phyloP scores from a whole-genome alignment of 53 echinoderm and acorn worm genomes.

The Actinopyga echinites region DNA sequence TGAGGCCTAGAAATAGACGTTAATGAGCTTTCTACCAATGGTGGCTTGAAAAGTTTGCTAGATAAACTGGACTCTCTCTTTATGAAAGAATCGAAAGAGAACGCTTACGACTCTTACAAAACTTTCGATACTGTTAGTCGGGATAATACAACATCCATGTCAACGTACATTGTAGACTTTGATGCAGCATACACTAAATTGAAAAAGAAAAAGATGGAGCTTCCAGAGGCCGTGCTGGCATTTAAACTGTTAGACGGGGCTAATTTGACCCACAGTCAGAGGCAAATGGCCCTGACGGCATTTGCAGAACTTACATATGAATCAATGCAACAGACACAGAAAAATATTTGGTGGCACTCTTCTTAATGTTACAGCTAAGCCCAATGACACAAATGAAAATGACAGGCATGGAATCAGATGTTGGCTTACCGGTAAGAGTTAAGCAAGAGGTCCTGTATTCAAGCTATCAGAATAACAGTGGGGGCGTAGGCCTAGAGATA shows the following conservation, averaged over 20 bases:
- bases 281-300: slow-evolving; percentile 5
- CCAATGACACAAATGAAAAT: too few relatives aligned
- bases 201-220: background rate
- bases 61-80: slow-evolving; percentile 7
- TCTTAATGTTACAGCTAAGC: too few relatives aligned
- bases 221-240: background rate
- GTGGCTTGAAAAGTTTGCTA: background rate
- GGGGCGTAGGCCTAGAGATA: too few relatives aligned
- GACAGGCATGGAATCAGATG: too few relatives aligned
- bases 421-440: background rate
- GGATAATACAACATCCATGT: background rate
- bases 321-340: background rate
- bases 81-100: slow-evolving; percentile 13
- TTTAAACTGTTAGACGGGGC: background rate
- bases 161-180: background rate
- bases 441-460: background rate
- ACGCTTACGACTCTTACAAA: background rate
- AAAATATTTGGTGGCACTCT: background rate
- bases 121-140: background rate
- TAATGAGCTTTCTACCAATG: background rate
- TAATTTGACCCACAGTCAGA: background rate
- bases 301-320: background rate
- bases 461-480: background rate
- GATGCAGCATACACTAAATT: background rate
- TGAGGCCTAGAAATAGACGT: background rate